These are phyloP conservation scores for Sebastes vulpes DNA, from an alignment of 2,797 vertebrate species.

Conservation along the genomic window DNA sequence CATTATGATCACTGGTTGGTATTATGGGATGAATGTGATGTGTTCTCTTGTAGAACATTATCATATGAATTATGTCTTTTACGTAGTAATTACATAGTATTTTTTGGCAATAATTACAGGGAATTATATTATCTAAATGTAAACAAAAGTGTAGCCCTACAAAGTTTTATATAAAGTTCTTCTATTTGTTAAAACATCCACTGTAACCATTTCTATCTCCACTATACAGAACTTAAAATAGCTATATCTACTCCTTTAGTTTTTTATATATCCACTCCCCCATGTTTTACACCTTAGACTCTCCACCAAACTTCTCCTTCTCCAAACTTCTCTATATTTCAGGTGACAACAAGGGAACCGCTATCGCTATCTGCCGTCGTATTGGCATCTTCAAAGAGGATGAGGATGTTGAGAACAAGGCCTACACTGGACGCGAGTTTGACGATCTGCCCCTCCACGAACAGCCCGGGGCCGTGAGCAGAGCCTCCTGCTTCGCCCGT, in stretches of 20 bases:
- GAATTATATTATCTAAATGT: neutral
- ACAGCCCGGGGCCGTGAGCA: constrained; percentile 88
- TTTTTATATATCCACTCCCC: neutral
- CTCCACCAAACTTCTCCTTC: neutral
- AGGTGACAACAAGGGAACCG: constrained; percentile 97
- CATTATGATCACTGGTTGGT: constrained; percentile 95
- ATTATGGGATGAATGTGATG: neutral
- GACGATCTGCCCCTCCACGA: constrained; percentile 89
- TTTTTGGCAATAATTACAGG: neutral
- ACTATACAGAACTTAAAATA: neutral
- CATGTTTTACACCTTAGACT: neutral
- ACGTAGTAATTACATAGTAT: neutral
- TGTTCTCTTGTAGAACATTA: neutral
- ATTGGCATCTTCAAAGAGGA: constrained; percentile 94
- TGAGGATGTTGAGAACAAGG: constrained; percentile 86
- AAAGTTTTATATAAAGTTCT: neutral
- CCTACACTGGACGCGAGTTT: constrained; percentile 95
- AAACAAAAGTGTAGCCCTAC: neutral
- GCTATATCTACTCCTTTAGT: neutral
- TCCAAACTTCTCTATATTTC: neutral
- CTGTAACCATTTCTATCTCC: neutral
- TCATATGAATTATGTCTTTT: neutral
- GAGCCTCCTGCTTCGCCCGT: constrained; percentile 93
- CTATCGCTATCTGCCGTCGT: constrained; percentile 95
- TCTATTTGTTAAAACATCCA: neutral